phyloP scores from a whole-genome alignment of 2,888 invertebrate species.

The Auanema freiburgensis region DNA sequence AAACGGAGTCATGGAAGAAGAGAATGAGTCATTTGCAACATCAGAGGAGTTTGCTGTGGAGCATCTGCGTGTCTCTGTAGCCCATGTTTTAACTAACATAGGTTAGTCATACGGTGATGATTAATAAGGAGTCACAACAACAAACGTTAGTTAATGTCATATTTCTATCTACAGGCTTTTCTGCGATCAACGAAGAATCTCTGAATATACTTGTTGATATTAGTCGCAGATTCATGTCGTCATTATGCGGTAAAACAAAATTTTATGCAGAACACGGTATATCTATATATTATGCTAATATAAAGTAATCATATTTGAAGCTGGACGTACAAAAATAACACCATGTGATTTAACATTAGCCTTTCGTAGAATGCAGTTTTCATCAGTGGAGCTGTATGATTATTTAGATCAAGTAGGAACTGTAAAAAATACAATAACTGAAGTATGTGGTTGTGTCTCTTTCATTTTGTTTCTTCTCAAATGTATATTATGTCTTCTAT shows the following conservation, averaged over 20 bases:
- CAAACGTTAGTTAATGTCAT: neutral
- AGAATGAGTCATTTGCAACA: neutral
- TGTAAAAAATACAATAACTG: neutral
- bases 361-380: slow-evolving; percentile 17
- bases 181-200: slow-evolving; percentile 14
- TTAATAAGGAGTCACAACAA: neutral
- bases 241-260: slow-evolving; percentile 12
- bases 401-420: slow-evolving; percentile 5
- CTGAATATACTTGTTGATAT: slow-evolving; percentile 18
- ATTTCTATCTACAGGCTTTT: slow-evolving; percentile 10
- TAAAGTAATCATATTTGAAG: slow-evolving; percentile 4
- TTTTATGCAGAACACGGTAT: slow-evolving; percentile 20
- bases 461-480: neutral
- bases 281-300: neutral
- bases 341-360: slow-evolving; percentile 10
- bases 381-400: slow-evolving; percentile 13
- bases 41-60: slow-evolving; percentile 15
- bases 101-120: slow-evolving; percentile 10
- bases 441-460: neutral
- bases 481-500: neutral
- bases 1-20: no score
- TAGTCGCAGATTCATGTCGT: slow-evolving; percentile 14
- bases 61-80: slow-evolving; percentile 15
- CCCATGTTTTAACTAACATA: slow-evolving; percentile 13
- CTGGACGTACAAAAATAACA: slow-evolving; percentile 11